These are phyloP conservation scores for Pseudochromis fuscus DNA, from an alignment of 2,797 vertebrate species.

Conservation along the genomic window DNA sequence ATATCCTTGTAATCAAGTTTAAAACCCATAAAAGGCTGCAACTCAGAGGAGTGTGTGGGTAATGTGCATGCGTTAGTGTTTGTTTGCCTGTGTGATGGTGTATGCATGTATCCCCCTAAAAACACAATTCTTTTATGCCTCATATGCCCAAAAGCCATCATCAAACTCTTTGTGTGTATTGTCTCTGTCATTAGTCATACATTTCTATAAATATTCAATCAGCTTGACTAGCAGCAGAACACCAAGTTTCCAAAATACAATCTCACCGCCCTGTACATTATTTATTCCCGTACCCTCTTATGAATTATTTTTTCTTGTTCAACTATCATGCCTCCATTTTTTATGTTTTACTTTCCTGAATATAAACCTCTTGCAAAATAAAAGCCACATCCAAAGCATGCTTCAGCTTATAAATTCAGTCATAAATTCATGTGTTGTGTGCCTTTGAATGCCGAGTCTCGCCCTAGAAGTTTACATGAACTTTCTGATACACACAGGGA, in stretches of 20 bases:
- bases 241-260: conserved; percentile 76
- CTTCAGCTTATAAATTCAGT: conserved; percentile 43
- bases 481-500: conserved; percentile 28
- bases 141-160: conserved; percentile 75
- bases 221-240: conserved; percentile 72
- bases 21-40: conserved; percentile 64
- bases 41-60: conserved; percentile 50
- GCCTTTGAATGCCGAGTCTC: conserved; percentile 38
- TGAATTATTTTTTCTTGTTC: conserved; percentile 74
- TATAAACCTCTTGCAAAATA: conserved; percentile 60
- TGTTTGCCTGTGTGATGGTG: conserved; percentile 49
- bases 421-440: conserved; percentile 38
- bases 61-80: conserved; percentile 53
- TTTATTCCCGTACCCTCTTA: conserved; percentile 73
- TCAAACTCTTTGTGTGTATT: conserved; percentile 69
- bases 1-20: conserved; percentile 69
- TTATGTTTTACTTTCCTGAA: conserved; percentile 57
- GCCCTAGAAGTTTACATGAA: conserved; percentile 33
- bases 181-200: conserved; percentile 80
- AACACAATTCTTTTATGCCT: conserved; percentile 68
- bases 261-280: conserved; percentile 75
- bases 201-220: conserved; percentile 84
- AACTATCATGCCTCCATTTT: conserved; percentile 59
- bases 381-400: conserved; percentile 42
- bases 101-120: conserved; percentile 36